These are phyloP conservation scores for Salmo trutta DNA, from an alignment of 2,797 vertebrate species.

Conservation along the genomic window DNA sequence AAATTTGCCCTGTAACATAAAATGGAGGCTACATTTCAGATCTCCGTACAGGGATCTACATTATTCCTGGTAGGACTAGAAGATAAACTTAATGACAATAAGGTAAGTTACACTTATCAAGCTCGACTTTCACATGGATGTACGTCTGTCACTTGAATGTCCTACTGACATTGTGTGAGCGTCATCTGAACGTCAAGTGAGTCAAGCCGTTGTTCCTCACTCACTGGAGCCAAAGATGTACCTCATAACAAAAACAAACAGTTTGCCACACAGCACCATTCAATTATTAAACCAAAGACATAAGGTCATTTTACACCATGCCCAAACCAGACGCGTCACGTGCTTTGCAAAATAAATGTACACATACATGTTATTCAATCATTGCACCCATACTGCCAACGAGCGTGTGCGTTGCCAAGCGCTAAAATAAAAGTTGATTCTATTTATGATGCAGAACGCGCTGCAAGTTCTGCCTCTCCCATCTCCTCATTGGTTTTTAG, in stretches of 20 bases:
- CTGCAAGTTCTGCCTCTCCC: too few relatives aligned
- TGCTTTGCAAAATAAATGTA: too few relatives aligned
- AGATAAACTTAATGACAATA: background rate
- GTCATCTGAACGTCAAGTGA: background rate
- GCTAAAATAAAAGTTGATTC: too few relatives aligned
- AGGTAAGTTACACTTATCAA: conserved; percentile 7
- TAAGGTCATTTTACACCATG: background rate
- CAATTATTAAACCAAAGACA: conserved; percentile 11
- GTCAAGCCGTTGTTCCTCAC: conserved; percentile 16
- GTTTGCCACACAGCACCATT: conserved; percentile 19
- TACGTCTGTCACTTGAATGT: background rate
- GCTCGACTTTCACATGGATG: background rate
- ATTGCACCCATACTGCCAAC: too few relatives aligned
- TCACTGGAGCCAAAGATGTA: background rate
- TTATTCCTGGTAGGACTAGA: background rate
- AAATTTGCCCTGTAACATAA: conserved; percentile 40
- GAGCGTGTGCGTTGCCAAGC: too few relatives aligned
- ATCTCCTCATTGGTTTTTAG: too few relatives aligned
- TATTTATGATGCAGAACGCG: too few relatives aligned
- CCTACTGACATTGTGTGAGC: background rate
- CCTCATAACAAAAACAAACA: background rate
- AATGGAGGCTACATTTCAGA: background rate
- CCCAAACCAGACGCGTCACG: too few relatives aligned
- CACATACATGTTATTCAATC: too few relatives aligned
- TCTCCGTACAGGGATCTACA: conserved; percentile 14